Evolutionary conservation across 2,888 invertebrate genomes (phyloP), one percentile per base, ranked within the genome.

Genomic region (Heteropelma amictum): DNA sequence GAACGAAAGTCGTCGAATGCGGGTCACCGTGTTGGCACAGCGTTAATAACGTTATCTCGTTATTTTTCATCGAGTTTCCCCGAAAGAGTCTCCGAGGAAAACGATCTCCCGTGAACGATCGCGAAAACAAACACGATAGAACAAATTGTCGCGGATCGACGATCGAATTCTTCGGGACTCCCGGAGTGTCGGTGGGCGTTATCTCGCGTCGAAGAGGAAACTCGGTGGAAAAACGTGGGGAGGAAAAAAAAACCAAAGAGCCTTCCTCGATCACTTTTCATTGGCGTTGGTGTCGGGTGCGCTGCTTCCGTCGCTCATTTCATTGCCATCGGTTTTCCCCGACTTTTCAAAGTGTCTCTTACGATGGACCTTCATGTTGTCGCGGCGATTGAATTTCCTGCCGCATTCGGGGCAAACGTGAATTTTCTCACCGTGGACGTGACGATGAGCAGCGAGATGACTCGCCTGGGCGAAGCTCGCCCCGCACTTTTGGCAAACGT

Each of bases 311-410:
- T 74, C 76, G 45, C 65, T 77, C 61, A 68, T 79, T 5, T 77
- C 77, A 4, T 72, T 76, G 1, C 45, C 71, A n/a, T 76, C 80
- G 12, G 35, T 84, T 23, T 81, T 82, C 3, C 75, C 80, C 2
- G 77, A 65, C 30, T 84, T 81, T 10, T 82, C 82, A 19, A 88
- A 85, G 74, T 89, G 89, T 71, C 89, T 82, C 78, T 86, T 88
- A 51, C 86, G 81, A 51, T 89, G 89, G 30, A 88, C 89, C 67
- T 89, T 89, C 89, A 89, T 89, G 30, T 89, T 89, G 33, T 89
- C 89, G n/a, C 88, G 83, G 6, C 89, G 81, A 70, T 89, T 89
- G 54, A 89, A 89, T 72, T 85, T 86, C 26, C 88, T 82, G 0
- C 89, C 89, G 60, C 89, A 89, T 33, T 88, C 89, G 0, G 89